Evolutionary conservation across 2,113 vertebrate genomes (phyloP), one percentile per base, ranked within the genome.

Genomic region (Chloropsis hardwickii): DNA sequence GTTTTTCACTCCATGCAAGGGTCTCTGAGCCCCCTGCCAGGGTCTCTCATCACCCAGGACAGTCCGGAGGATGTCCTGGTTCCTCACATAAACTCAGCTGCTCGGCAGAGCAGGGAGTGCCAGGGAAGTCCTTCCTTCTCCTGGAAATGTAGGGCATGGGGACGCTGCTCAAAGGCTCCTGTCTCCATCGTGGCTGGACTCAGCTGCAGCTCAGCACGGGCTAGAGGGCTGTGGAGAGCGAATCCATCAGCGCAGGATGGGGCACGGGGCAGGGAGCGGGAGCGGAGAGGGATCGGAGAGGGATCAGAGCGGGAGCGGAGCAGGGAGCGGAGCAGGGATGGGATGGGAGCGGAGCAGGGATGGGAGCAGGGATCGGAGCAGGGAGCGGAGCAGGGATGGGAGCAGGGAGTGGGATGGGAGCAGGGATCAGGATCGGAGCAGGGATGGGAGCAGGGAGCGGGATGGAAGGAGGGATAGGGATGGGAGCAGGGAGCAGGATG

Each of bases 211-310:
- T 31, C 20, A 31, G 80, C 44, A 12, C 9, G 4, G 23, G 20
- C 2, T 20, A 29, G 10, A 14, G 0, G 11, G 50, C 65, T 33
- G 39, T 5, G 69, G 24, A 5, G 28, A 42, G 25, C 0, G 3
- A 64, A 45, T 45, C 53, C 18, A 4, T 1, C 47, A 31, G 45
- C 1, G 1, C 1, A 1, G 58, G 10, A 7, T 0, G 12, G 27
- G 14, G 25, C 18, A 19, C 2, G 2, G 64, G n/a, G 33, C 28
- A 17, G n/a, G 39, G 33, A 50, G 48, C 48, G 15, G 56, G 73
- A 31, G 3, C 0, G 3, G 40, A 35, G 40, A 28, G 51, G 37
- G 50, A 51, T 1, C 1, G 5, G 40, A 39, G 14, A 17, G 10
- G 53, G 47, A 48, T 48, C 12, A 16, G 57, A 58, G 27, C n/a